These are phyloP conservation scores for Ceratotherium simum DNA, from an alignment of 2,113 vertebrate genomes.

Conservation along the genomic window DNA sequence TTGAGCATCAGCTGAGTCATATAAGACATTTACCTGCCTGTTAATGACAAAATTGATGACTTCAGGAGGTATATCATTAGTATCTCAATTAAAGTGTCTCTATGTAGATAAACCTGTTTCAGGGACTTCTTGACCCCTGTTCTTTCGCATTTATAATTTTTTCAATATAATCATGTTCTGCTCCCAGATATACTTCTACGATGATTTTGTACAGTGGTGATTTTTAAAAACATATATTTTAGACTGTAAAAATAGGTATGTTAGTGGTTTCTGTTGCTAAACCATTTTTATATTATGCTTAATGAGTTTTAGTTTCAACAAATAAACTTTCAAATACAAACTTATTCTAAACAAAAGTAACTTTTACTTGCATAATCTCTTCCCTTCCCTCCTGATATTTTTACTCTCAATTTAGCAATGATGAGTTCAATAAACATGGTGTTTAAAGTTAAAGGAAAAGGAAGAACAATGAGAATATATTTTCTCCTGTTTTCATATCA, in stretches of 20 bases:
- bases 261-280: neutral
- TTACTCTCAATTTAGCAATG: neutral
- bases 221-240: neutral
- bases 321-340: constrained; percentile 1
- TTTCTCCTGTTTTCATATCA: neutral
- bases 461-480: neutral
- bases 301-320: constrained; percentile 27
- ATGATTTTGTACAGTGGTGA: neutral
- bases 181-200: neutral
- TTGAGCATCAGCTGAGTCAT: neutral
- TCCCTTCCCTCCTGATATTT: neutral
- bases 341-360: constrained; percentile 16
- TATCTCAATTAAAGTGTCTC: neutral
- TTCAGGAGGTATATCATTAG: neutral
- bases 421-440: neutral
- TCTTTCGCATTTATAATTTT: neutral
- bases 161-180: neutral
- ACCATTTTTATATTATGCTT: neutral
- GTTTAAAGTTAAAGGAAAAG: neutral
- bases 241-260: neutral
- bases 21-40: neutral
- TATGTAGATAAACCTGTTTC: neutral
- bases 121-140: neutral
- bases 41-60: neutral
- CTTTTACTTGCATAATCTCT: neutral